Base-by-base conservation (phyloP, 2,113 vertebrate genomes). In the Acrocephalus kingi region DNA sequence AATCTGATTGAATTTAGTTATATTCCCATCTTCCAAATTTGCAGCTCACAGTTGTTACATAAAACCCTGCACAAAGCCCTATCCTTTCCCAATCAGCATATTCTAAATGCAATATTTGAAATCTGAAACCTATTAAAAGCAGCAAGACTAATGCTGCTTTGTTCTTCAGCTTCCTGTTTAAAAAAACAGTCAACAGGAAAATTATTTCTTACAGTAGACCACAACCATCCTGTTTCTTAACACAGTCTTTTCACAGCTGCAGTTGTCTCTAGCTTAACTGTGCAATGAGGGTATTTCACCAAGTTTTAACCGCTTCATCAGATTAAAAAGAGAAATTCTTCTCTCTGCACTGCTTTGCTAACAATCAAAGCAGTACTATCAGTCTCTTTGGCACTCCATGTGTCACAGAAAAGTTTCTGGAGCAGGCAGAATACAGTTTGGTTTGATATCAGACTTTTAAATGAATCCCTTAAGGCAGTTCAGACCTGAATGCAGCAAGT, bases 111-210 rank as follows among this genome's bases (percentile, higher is more conserved):
- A 92, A 75, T 85, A 90, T 84, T 86, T 91, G 94, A 77, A 88
- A 97, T 93, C 59, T 95, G 95, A 93, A 95, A 55, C 75, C 66
- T 94, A 92, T 96, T 95, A 94, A 95, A 95, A 93, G 91, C 94
- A 89, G 83, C 68, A 48, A 94, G 92, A 93, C 90, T 78, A 95
- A 89, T 22, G 63, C 48, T 82, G 93, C 93, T 96, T 96, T 97
- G 96, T 93, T 95, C 96, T 96, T 93, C 80, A 84, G 90, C 95
- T 98, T 98, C 98, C 97, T 97, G 96, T 96, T 76, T 84, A 91
- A 96, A 97, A 95, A 97, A 93, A 93, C 7, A 92, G 96, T 97
- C 96, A 98, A 98, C 98, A 98, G 98, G 98, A 98, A 98, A 97
- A 96, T 97, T 95, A 96, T 91, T 96, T 96, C 94, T 97, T 89